A percentile compares a stretch with the other conserved stretches of the same genome.
Conservation (phyloP, 2,888 invertebrate genomes). For the Drosophila seclusa region DNA sequence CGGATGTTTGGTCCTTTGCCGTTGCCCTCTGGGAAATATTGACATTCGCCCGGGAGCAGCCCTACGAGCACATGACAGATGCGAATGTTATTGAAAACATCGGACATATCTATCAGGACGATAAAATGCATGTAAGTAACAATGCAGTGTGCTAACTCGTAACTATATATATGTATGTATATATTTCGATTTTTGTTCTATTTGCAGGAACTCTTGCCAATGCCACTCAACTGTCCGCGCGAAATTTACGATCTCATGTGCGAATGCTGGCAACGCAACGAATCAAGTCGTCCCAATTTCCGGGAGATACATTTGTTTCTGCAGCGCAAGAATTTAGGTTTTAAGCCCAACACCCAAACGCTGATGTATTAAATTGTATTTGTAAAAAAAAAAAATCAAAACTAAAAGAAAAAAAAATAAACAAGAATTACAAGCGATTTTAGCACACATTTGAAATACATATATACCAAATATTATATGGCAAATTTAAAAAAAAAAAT, state of each 20-base stretch:
- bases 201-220: constrained; percentile 87
- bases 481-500: constrained; percentile 23
- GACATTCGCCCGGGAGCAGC: constrained; percentile 92
- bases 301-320: constrained; percentile 94
- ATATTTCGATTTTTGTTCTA: background rate
- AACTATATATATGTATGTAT: background rate
- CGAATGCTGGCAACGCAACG: constrained; percentile 94
- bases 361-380: constrained; percentile 73
- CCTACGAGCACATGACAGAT: constrained; percentile 92
- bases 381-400: constrained; percentile 18
- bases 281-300: constrained; percentile 91
- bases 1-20: constrained; percentile 95
- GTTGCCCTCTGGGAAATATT: constrained; percentile 95
- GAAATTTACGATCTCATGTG: constrained; percentile 94
- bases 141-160: background rate
- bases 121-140: constrained; percentile 88
- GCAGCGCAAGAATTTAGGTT: constrained; percentile 90
- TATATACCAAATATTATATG: constrained; percentile 47
- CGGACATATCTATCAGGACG: constrained; percentile 91
- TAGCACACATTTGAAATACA: constrained; percentile 47
- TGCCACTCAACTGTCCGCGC: constrained; percentile 92
- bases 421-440: constrained; percentile 48
- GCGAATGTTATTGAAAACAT: constrained; percentile 93
- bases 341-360: constrained; percentile 82
- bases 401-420: background rate